phyloP scores from a whole-genome alignment of 2,113 vertebrate species.

The Psittacus erithacus region DNA sequence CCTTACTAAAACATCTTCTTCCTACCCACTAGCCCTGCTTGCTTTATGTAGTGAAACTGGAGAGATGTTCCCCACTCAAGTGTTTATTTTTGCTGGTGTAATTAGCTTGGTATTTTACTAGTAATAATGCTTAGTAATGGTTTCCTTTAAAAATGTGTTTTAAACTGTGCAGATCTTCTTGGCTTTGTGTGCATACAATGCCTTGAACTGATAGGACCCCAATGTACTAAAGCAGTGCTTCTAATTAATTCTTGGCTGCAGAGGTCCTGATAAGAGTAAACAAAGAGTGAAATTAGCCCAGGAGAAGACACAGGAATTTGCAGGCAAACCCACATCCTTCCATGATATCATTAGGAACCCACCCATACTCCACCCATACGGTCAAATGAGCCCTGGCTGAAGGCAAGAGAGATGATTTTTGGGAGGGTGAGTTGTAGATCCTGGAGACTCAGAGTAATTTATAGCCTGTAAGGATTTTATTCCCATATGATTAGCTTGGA shows the following conservation, averaged over 20 bases:
- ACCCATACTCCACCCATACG: slow-evolving; percentile 7
- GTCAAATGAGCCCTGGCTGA: not conserved
- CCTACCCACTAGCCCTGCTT: not conserved
- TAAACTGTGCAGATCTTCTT: not conserved
- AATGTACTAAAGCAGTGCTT: not conserved
- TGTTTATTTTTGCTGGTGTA: slow-evolving; percentile 27
- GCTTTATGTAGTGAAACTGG: not conserved
- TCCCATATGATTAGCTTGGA: not conserved
- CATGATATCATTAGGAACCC: slow-evolving; percentile 46
- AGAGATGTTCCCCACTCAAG: not conserved
- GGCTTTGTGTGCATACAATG: slow-evolving; percentile 3
- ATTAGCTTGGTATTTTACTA: not conserved
- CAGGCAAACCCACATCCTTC: slow-evolving; percentile 54
- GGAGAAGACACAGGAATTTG: slow-evolving; percentile 48
- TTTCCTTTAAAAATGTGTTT: slow-evolving; percentile 28
- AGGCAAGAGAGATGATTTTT: slow-evolving; percentile 1
- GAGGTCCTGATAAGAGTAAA: slow-evolving; percentile 62
- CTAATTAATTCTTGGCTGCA: slow-evolving; percentile 60
- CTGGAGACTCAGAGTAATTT: not conserved
- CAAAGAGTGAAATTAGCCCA: slow-evolving; percentile 57
- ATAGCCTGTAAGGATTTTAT: not conserved
- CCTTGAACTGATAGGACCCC: slow-evolving; percentile 38
- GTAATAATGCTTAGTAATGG: not conserved
- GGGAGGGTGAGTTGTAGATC: not conserved
- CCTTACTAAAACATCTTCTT: not conserved